phyloP scores from a whole-genome alignment of 2,888 invertebrate genomes.

The Eurytoma adleriae region DNA sequence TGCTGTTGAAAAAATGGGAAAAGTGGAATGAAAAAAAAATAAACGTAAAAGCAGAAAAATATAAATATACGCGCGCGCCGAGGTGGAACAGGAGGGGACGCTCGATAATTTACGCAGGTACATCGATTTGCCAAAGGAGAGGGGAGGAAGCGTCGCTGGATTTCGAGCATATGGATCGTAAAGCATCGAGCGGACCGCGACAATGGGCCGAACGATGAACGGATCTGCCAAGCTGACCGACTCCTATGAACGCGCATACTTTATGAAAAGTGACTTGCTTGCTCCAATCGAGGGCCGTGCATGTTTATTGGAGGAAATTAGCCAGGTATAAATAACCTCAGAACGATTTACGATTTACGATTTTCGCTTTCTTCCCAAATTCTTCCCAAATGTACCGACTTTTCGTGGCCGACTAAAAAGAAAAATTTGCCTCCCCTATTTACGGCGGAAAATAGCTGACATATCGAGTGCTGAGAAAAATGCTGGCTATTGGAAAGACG shows the following conservation, averaged over 20 bases:
- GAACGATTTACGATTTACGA: slow-evolving; percentile 24
- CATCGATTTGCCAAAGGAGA: slow-evolving; percentile 50
- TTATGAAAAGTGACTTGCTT: slow-evolving; percentile 37
- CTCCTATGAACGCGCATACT: slow-evolving; percentile 18
- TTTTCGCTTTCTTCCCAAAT: slow-evolving; percentile 9
- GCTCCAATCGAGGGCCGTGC: neutral
- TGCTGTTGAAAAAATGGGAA: slow-evolving; percentile 12
- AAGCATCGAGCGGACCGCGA: slow-evolving; percentile 63
- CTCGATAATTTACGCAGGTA: slow-evolving; percentile 65
- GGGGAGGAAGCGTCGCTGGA: neutral
- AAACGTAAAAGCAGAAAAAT: slow-evolving; percentile 19
- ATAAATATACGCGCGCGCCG: slow-evolving; percentile 19
- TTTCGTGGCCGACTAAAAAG: neutral
- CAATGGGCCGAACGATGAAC: slow-evolving; percentile 61
- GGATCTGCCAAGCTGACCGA: neutral
- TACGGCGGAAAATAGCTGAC: neutral
- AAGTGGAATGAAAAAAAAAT: slow-evolving; percentile 29
- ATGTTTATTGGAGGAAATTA: slow-evolving; percentile 48
- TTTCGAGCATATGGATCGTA: slow-evolving; percentile 69
- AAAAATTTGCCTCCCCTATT: slow-evolving; percentile 17
- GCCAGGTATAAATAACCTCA: slow-evolving; percentile 34
- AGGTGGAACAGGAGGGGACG: slow-evolving; percentile 31
- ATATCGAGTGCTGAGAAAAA: slow-evolving; percentile 36
- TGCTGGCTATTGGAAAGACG: neutral
- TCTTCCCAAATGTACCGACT: neutral